Evolutionary conservation across 2,113 vertebrate species (phyloP).

Genomic region (Syrmaticus mikado): DNA sequence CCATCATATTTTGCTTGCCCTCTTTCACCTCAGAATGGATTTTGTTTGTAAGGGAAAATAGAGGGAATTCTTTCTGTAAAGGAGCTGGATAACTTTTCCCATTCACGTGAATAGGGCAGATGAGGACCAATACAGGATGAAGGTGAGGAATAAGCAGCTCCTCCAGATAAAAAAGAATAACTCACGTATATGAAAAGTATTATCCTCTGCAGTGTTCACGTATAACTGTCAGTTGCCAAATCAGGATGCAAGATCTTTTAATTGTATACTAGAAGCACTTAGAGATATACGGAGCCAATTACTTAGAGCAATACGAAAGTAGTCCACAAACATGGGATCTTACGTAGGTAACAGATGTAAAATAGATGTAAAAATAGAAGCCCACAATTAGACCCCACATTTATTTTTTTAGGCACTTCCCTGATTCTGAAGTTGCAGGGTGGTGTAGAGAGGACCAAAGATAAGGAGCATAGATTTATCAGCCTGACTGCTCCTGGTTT

Average conservation of each 20-base stretch:
- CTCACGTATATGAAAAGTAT: neutral
- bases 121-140: neutral
- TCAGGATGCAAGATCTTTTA: neutral
- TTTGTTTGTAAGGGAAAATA: neutral
- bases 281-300: neutral
- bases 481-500: neutral
- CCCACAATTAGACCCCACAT: neutral
- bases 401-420: neutral
- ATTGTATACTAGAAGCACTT: neutral
- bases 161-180: neutral
- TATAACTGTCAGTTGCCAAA: conserved; percentile 2
- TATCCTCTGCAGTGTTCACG: neutral
- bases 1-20: neutral
- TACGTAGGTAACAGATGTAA: neutral
- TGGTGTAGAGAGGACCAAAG: neutral
- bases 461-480: neutral
- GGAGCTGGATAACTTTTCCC: neutral
- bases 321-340: neutral
- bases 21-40: neutral
- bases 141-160: neutral
- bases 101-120: neutral
- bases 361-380: neutral
- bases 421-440: neutral
- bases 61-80: neutral
- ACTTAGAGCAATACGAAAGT: neutral